phyloP scores from a whole-genome alignment of 2,797 vertebrate species.

The Hydrolagus colliei region DNA sequence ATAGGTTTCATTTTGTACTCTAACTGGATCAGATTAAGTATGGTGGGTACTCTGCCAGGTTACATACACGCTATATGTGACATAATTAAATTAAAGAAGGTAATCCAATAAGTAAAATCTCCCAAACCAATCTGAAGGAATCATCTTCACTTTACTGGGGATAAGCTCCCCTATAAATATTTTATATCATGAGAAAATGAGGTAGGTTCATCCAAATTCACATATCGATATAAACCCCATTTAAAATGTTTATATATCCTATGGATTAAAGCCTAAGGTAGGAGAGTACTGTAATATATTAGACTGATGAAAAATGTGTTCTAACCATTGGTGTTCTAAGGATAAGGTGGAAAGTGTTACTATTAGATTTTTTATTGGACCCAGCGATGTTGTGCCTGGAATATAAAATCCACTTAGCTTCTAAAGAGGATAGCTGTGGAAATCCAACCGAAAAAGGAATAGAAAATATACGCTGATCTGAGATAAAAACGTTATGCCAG shows the following conservation, averaged over 20 bases:
- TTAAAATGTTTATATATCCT: not conserved
- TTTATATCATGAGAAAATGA: not conserved
- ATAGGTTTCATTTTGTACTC: not conserved
- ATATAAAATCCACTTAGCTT: slow-evolving; percentile 7
- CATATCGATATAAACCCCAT: not conserved
- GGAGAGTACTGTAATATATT: not conserved
- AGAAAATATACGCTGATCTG: not conserved
- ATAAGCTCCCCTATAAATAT: not conserved
- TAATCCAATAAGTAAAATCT: not conserved
- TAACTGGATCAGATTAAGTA: not conserved
- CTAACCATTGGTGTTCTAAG: not conserved
- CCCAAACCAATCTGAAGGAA: not conserved
- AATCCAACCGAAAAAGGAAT: not conserved
- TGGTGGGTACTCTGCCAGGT: not conserved
- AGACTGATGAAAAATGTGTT: slow-evolving; percentile 11
- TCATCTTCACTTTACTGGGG: not conserved
- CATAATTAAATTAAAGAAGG: not conserved
- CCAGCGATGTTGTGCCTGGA: not conserved
- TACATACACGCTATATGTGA: not conserved
- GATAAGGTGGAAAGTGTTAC: not conserved
- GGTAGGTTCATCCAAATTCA: not conserved
- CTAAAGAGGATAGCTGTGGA: not conserved
- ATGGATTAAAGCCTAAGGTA: not conserved
- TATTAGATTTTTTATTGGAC: not conserved
- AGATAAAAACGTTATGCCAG: not conserved